Evolutionary conservation across 2,797 vertebrate genomes (phyloP).

Genomic region (Meda fulgida): DNA sequence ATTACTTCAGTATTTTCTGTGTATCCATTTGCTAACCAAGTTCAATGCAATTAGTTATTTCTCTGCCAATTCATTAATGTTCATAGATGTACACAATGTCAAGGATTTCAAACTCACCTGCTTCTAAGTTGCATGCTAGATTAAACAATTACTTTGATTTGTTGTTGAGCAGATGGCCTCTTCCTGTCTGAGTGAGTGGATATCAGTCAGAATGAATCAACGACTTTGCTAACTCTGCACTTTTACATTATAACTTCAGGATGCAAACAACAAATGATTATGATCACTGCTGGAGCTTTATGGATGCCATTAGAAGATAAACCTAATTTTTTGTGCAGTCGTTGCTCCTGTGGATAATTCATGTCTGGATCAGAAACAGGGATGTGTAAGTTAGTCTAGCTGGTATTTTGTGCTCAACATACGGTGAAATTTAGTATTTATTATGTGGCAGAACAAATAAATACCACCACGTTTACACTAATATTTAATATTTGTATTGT

Average conservation of each 20-base stretch:
- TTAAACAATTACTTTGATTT: neutral
- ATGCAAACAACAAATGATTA: conserved; percentile 30
- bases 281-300: conserved; percentile 5
- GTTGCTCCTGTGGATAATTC: conserved; percentile 14
- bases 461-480: neutral
- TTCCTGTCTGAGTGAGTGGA: neutral
- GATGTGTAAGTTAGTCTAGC: neutral
- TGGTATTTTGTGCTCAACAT: neutral
- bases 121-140: neutral
- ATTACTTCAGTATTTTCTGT: neutral
- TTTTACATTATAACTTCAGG: neutral
- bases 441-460: conserved; percentile 24
- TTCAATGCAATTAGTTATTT: neutral
- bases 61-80: neutral
- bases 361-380: conserved; percentile 38
- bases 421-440: conserved; percentile 9
- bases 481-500: neutral
- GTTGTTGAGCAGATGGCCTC: neutral
- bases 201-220: neutral
- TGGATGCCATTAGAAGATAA: conserved; percentile 32
- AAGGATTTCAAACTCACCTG: neutral
- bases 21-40: neutral
- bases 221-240: neutral
- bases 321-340: conserved; percentile 1
- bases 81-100: too few species aligned